phyloP scores from a whole-genome alignment of 2,888 invertebrate genomes.

The Drosophila fungiperda region DNA sequence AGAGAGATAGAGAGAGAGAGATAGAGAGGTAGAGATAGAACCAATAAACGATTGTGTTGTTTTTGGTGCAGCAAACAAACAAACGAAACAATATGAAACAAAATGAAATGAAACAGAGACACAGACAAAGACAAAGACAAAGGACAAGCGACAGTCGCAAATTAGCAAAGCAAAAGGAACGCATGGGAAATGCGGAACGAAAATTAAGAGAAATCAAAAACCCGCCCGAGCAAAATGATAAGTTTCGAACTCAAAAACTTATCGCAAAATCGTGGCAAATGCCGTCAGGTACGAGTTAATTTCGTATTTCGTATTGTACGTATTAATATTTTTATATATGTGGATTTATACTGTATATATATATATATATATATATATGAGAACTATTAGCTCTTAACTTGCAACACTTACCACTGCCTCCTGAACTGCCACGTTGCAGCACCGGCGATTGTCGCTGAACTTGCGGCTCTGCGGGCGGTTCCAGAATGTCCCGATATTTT shows the following conservation, averaged over 20 bases:
- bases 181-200: conserved; percentile 40
- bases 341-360: neutral
- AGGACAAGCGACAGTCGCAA: conserved; percentile 40
- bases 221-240: conserved; percentile 41
- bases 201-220: conserved; percentile 4
- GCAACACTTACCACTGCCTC: conserved; percentile 83
- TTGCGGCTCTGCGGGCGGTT: conserved; percentile 93
- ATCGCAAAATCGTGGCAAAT: conserved; percentile 10
- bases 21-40: conserved; percentile 17
- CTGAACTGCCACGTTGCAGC: conserved; percentile 84
- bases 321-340: conserved; percentile 1
- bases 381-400: conserved; percentile 4
- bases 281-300: conserved; percentile 24
- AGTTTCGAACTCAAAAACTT: conserved; percentile 1
- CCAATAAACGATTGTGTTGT: conserved; percentile 54
- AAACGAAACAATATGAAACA: conserved; percentile 30
- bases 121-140: neutral
- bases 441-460: conserved; percentile 88
- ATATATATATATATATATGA: neutral
- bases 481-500: conserved; percentile 99
- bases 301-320: conserved; percentile 18
- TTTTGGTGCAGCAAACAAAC: conserved; percentile 65
- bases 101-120: conserved; percentile 34
- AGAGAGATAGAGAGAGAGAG: conserved; percentile 15
- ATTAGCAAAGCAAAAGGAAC: conserved; percentile 40